Evolutionary conservation across 2,797 vertebrate species (phyloP), one percentile per base, ranked within the genome.

Genomic region (Silurus lanzhouensis): DNA sequence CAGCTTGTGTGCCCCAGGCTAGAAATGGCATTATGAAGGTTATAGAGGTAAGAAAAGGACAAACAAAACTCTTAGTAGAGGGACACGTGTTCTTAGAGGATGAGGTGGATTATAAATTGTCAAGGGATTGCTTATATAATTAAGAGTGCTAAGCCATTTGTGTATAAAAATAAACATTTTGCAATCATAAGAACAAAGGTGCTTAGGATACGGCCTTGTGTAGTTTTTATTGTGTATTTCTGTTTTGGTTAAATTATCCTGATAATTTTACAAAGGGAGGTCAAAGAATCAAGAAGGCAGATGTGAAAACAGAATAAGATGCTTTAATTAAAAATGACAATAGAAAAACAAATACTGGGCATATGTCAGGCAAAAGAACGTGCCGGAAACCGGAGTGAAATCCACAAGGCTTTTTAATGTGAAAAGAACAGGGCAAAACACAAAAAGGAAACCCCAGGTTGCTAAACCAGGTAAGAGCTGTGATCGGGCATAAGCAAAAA

Each of bases 1-100:
- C 76, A 78, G 57, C 27, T 38, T 78, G 57, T 78, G 58, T 61
- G 76, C 76, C 58, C 15, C 38, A 79, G 76, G 76, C 19, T 46
- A 60, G 55, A 20, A 63, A 15, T 63, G 58, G 31, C 13, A 79
- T 63, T 63, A 79, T n/a, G 46, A 31, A n/a, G 58, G 58, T 44
- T 31, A 78, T 3, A 7, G 57, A 61, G 31, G 38, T 63, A n/a
- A 15, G 2, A 46, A 79, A 79, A 63, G 3, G 20, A 46, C 27
- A 61, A 31, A 44, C 58, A 78, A 10, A 78, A 46, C 58, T 61
- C 17, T 8, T 15, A 60, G 17, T 38, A 27, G 20, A 78, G 22
- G 19, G 13, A 63, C 57, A 44, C 6, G 12, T 63, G 57, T n/a
- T 61, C 76, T 44, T 61, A 61, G 6, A 44, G 58, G 19, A 79